Conservation (phyloP, 2,888 invertebrate genomes). For the Drosophila rellima region DNA sequence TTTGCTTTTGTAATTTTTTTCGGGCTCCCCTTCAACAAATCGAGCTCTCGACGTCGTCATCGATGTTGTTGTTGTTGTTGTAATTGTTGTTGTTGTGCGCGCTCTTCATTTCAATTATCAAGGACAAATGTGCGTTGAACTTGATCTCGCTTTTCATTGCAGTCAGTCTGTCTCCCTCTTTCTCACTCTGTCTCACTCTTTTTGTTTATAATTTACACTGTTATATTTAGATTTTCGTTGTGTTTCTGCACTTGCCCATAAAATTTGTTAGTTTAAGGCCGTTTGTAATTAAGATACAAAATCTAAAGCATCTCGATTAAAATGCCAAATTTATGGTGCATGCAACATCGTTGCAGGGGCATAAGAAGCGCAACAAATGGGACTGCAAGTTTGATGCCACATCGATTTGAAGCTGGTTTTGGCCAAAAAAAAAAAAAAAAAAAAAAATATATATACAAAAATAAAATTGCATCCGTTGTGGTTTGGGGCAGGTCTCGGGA, state of each 20-base stretch:
- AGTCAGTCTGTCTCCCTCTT: background rate
- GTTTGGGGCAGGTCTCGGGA: conserved; percentile 25
- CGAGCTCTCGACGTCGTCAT: background rate
- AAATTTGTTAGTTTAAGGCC: conserved; percentile 74
- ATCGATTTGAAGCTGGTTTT: conserved; percentile 70
- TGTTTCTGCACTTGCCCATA: conserved; percentile 51
- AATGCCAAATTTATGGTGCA: conserved; percentile 69
- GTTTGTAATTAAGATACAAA: conserved; percentile 65
- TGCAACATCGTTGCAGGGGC: conserved; percentile 22
- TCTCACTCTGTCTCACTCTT: conserved; percentile 1
- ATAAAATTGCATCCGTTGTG: conserved; percentile 62
- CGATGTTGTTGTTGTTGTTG: conserved; percentile 5
- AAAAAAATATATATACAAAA: no score
- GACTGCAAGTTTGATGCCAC: conserved; percentile 56
- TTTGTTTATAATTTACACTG: conserved; percentile 64
- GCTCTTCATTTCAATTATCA: conserved; percentile 73
- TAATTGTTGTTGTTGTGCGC: conserved; percentile 3
- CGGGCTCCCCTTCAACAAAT: conserved; percentile 60
- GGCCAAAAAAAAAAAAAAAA: conserved; percentile 72
- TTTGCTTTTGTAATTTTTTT: conserved; percentile 54
- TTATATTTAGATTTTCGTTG: conserved; percentile 68
- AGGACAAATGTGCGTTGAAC: conserved; percentile 82
- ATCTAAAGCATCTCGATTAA: conserved; percentile 65
- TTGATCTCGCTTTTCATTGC: conserved; percentile 79
- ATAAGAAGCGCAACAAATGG: conserved; percentile 66